These are phyloP conservation scores for Lepetodrilus schrolli DNA, from an alignment of 2,888 invertebrate species.

Conservation along the genomic window DNA sequence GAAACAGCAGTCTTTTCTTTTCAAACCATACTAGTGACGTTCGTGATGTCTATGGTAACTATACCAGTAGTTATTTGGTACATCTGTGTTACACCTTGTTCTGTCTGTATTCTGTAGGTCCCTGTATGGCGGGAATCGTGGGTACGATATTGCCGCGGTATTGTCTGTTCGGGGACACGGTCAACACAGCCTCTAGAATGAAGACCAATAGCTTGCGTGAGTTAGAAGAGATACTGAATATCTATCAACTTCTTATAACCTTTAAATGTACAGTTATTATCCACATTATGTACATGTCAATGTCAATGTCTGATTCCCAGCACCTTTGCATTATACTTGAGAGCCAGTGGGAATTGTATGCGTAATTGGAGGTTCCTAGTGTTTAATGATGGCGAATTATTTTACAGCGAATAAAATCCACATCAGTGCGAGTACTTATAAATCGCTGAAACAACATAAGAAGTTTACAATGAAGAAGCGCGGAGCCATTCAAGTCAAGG, in stretches of 20 bases:
- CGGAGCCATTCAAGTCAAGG: conserved; percentile 38
- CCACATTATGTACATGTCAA: too few relatives aligned
- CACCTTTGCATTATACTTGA: too few relatives aligned
- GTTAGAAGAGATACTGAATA: not conserved
- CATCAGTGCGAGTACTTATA: conserved; percentile 38
- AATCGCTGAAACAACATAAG: conserved; percentile 36
- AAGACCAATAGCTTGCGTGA: conserved; percentile 25
- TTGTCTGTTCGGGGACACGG: conserved; percentile 31
- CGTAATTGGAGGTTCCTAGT: too few relatives aligned
- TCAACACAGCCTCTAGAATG: conserved; percentile 28
- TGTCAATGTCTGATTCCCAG: too few relatives aligned
- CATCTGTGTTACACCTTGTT: too few relatives aligned
- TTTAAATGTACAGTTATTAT: not conserved
- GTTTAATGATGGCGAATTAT: too few relatives aligned
- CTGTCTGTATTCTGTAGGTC: conserved; percentile 7
- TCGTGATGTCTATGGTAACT: too few relatives aligned
- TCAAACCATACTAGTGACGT: too few relatives aligned
- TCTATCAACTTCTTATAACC: not conserved
- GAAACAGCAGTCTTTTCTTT: too few relatives aligned
- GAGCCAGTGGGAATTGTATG: too few relatives aligned
- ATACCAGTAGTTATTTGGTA: too few relatives aligned
- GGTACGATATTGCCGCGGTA: conserved; percentile 31
- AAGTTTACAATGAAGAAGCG: conserved; percentile 34
- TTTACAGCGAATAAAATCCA: conserved; percentile 40
- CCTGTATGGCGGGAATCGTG: conserved; percentile 32